Evolutionary conservation across 2,113 vertebrate genomes (phyloP).

Genomic region (Calidris pygmaea): DNA sequence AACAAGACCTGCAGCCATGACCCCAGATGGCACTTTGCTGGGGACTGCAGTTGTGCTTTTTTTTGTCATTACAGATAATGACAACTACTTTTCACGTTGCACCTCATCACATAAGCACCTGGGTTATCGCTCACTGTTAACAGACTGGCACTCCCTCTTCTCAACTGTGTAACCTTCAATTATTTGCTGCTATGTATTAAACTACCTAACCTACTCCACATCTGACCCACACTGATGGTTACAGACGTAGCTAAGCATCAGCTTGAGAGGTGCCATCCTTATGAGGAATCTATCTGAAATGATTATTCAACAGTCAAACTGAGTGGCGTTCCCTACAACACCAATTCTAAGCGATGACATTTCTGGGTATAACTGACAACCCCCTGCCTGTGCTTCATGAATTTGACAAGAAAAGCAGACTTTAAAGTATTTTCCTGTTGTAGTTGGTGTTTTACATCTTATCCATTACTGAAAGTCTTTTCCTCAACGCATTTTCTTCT

Average conservation of each 20-base stretch:
- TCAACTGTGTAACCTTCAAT: not conserved
- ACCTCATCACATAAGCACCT: not conserved
- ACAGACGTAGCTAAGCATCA: not conserved
- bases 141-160: not conserved
- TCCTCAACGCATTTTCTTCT: constrained; percentile 8
- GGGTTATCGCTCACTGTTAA: not conserved
- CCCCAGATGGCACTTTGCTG: not conserved
- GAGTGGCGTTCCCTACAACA: not conserved
- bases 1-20: not conserved
- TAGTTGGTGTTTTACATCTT: constrained; percentile 49
- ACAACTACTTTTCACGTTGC: not conserved
- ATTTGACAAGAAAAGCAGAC: constrained; percentile 51
- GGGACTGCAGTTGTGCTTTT: not conserved
- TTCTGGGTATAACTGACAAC: constrained; percentile 44
- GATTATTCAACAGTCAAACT: not conserved
- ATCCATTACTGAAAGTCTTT: constrained; percentile 24
- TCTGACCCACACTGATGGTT: not conserved
- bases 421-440: constrained; percentile 46
- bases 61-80: not conserved
- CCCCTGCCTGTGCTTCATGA: constrained; percentile 36
- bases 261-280: not conserved
- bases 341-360: constrained; percentile 7
- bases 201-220: not conserved
- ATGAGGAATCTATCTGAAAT: not conserved
- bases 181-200: not conserved